Conservation (phyloP, 2,888 invertebrate genomes). For the Galerucella pusilla region DNA sequence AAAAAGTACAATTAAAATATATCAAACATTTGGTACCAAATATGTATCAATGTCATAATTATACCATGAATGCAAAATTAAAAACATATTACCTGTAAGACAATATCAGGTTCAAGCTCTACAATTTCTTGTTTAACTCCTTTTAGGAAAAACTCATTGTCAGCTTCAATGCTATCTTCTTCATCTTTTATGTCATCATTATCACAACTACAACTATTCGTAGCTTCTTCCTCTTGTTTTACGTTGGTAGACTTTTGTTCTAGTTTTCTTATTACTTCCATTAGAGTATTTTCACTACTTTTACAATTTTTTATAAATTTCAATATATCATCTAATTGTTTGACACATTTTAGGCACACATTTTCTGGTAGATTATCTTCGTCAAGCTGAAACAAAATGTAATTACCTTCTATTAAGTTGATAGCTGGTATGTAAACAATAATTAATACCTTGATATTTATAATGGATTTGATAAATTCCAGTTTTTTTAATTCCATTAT, state of each 20-base stretch:
- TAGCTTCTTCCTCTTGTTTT: conserved; percentile 21
- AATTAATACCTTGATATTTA: conserved; percentile 40
- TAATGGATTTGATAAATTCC: conserved; percentile 30
- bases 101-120: conserved; percentile 38
- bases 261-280: conserved; percentile 33
- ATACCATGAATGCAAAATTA: background rate
- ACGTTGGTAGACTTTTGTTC: conserved; percentile 31
- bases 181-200: conserved; percentile 39
- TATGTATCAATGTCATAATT: no score
- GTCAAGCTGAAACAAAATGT: conserved; percentile 39
- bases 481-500: conserved; percentile 34
- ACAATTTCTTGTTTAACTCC: conserved; percentile 41
- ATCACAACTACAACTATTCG: conserved; percentile 21
- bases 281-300: conserved; percentile 36
- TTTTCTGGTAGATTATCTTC: conserved; percentile 45
- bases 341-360: conserved; percentile 41
- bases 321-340: conserved; percentile 38
- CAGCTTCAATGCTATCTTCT: conserved; percentile 31
- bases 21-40: no score
- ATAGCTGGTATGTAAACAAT: background rate
- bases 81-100: conserved; percentile 12
- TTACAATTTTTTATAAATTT: conserved; percentile 42
- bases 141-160: conserved; percentile 35
- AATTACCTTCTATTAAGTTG: background rate
- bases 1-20: background rate